Percentiles rank a stretch among this genome's conserved stretches.
Conservation (phyloP, 2,888 invertebrate genomes). For the Scrobipalpa atriplicella region DNA sequence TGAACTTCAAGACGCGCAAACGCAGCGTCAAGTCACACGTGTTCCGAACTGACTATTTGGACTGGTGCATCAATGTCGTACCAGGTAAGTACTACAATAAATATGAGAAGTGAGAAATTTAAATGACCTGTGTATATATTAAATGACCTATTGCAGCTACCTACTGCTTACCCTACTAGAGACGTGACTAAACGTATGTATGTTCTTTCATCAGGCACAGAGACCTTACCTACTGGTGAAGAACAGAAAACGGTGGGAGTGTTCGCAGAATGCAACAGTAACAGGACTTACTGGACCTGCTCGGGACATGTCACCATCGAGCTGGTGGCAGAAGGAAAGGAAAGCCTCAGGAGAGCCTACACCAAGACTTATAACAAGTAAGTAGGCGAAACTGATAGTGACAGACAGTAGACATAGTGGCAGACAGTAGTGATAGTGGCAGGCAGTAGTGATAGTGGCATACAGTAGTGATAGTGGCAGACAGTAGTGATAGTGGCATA, state of each 20-base stretch:
- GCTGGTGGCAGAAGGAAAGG: not conserved
- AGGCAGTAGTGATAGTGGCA: no score
- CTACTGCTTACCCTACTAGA: no score
- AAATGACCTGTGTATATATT: not conserved
- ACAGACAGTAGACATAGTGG: no score
- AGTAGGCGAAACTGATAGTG: no score
- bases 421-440: no score
- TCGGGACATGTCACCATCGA: not conserved
- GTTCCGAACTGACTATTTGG: conserved; percentile 26
- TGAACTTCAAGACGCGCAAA: conserved; percentile 33
- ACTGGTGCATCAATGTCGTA: conserved; percentile 28
- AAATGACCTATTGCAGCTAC: no score
- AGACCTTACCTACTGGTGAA: not conserved
- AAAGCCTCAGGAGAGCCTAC: not conserved
- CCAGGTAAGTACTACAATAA: conserved; percentile 9
- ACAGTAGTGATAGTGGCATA: no score
- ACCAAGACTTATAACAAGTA: not conserved
- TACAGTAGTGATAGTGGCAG: no score
- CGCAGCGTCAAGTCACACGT: conserved; percentile 30
- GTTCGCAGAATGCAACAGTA: not conserved
- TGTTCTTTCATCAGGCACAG: no score
- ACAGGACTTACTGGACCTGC: not conserved
- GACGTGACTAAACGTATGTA: no score
- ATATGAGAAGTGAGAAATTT: no score
- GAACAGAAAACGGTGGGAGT: not conserved